Evolutionary conservation across 2,888 invertebrate genomes (phyloP), one percentile per base, ranked within the genome.

Genomic region (Eilema sororculum): DNA sequence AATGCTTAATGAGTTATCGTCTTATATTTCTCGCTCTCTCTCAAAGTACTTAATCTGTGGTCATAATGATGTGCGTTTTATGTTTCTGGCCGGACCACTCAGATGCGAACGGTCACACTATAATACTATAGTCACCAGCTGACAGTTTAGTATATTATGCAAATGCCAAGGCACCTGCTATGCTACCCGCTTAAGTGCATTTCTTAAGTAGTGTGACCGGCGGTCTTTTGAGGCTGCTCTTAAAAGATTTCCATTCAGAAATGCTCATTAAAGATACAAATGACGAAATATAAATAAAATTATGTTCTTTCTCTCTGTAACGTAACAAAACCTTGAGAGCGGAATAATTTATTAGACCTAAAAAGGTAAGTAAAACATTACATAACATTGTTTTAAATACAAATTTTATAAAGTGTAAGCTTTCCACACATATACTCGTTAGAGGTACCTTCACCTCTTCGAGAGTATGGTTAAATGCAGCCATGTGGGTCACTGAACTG

Each of bases 401-500:
- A 52, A 65, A 72, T 72, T 77, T 25, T 74, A 69, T 57, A 69
- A 71, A 68, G 41, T 56, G 64, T 73, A 72, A 77, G 77, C 70
- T 75, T 68, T 72, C 74, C 69, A 62, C 71, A 69, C 58, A 67
- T 16, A 41, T 71, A 77, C 60, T 62, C n/a, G 41, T 66, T 58
- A 78, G 72, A 70, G 71, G 65, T 76, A 72, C 71, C 78, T 77
- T 77, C 73, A 78, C 72, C 70, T 81, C 75, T 73, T 70, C 52
- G 68, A 75, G 71, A 71, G 73, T 77, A 71, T 75, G 78, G 78
- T 79, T 78, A 78, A 77, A 84, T 85, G 79, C 84, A 81, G 80
- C 75, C 64, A 78, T 81, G 72, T 79, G 84, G 89, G 87, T 78
- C 89, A 81, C 67, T 81, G 88, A 85, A 87, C 86, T 74, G 65